Percentiles rank a stretch among this genome's conserved stretches.
These are phyloP conservation scores for Limosa lapponica DNA, from an alignment of 2,797 vertebrate species.

Conservation along the genomic window DNA sequence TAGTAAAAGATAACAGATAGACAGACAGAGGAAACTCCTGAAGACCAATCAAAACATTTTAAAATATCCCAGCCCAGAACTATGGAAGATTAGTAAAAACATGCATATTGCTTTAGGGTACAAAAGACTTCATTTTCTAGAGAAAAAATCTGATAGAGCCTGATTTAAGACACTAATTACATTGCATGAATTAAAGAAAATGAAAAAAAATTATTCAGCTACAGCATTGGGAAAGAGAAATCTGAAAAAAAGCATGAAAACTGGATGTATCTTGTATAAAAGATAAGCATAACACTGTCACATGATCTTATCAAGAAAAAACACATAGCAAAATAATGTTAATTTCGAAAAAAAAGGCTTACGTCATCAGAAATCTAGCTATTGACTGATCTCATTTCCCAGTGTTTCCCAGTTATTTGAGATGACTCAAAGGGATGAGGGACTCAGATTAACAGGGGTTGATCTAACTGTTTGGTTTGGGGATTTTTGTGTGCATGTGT, in stretches of 20 bases:
- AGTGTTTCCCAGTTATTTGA: neutral
- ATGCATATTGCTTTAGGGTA: neutral
- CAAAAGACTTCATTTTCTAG: neutral
- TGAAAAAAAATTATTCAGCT: neutral
- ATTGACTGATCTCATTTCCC: neutral
- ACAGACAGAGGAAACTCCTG: neutral
- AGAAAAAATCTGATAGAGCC: neutral
- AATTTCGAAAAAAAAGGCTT: neutral
- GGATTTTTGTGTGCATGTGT: neutral
- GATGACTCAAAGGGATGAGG: neutral
- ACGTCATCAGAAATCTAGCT: neutral
- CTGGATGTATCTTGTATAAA: neutral
- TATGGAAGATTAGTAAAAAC: neutral
- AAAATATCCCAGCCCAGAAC: fast-evolving
- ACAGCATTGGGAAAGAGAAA: neutral
- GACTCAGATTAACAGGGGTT: neutral
- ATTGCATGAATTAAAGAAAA: neutral
- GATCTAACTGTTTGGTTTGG: neutral
- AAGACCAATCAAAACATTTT: neutral
- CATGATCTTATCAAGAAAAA: neutral
- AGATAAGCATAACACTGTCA: neutral
- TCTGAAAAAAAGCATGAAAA: neutral
- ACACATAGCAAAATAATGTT: neutral
- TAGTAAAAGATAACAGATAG: neutral
- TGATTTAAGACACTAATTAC: neutral